Conservation (phyloP, 2,888 invertebrate species). For the Exocentrus adspersus region DNA sequence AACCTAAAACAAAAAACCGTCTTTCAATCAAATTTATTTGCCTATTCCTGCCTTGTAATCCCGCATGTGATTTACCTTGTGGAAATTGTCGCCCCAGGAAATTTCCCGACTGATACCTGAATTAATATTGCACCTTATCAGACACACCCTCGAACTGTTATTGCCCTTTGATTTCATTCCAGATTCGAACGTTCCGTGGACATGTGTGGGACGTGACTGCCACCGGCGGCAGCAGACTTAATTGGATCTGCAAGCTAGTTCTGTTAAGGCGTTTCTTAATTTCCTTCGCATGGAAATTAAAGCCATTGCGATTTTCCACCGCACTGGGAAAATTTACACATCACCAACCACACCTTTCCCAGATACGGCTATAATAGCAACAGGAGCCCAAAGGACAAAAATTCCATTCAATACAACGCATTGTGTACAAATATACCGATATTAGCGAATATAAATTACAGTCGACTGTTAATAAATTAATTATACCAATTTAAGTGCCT, state of each 20-base stretch:
- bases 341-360: not conserved
- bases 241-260: conserved; percentile 27
- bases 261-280: conserved; percentile 44
- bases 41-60: conserved; percentile 8
- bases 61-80: conserved; percentile 5
- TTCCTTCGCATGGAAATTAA: conserved; percentile 45
- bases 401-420: not conserved
- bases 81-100: not conserved
- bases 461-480: not conserved
- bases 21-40: too few species aligned
- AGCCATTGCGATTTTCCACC: conserved; percentile 43
- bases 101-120: conserved; percentile 11
- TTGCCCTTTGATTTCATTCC: conserved; percentile 27
- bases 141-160: conserved; percentile 26
- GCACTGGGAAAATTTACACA: conserved; percentile 16
- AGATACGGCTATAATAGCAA: not conserved
- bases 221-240: conserved; percentile 25
- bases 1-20: too few species aligned
- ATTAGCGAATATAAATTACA: too few species aligned
- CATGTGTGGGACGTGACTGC: conserved; percentile 28
- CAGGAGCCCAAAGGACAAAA: not conserved
- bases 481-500: not conserved
- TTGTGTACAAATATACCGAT: too few species aligned
- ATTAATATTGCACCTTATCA: conserved; percentile 29
- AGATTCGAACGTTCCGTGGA: conserved; percentile 27